Base-by-base conservation (phyloP, 2,113 vertebrate species). In the Manacus vitellinus region DNA sequence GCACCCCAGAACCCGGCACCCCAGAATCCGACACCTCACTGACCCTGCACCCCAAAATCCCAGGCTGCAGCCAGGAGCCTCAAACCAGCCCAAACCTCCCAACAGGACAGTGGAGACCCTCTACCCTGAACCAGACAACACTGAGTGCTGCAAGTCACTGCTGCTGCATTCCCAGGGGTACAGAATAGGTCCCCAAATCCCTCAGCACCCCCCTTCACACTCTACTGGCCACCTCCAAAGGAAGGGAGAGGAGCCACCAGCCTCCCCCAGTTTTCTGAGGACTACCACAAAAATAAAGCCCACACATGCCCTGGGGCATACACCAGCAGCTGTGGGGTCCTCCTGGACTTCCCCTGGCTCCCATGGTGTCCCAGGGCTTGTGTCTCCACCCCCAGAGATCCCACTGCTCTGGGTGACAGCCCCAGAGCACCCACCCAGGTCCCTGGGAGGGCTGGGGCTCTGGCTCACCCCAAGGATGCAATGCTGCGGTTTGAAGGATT, bases 101-200 rank as follows among this genome's bases (percentile, higher is more conserved):
- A 25, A 9, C 1, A 11, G 37, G 16, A 58, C 25, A 0, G 4
- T 2, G 8, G 35, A 24, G 51, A 51, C 49, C 33, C 51, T 0
- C 14, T 41, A n/a, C 8, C 41, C 66, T 2, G 0, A 14, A 4
- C 37, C 4, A 0, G 46, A 14, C 41, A 51, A 25, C 44, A 18
- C 20, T 5, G 7, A 27, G 12, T 1, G 18, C 62, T 9, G 39
- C 23, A 9, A 41, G 28, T 4, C 28, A 23, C 41, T 51, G 56
- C 47, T 44, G 14, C 72, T 47, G 44, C 30, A 59, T 15, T n/a
- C 49, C 31, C 43, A 13, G 28, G 49, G 24, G 6, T 19, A 18
- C 46, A 35, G 41, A 22, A 58, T 5, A 10, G 43, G 12, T 23
- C 28, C 10, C 37, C 58, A 70, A 46, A 41, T 9, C 8, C 68